Evolutionary conservation across 2,888 invertebrate species (phyloP), one percentile per base, ranked within the genome.

Genomic region (Euzophera pinguis): DNA sequence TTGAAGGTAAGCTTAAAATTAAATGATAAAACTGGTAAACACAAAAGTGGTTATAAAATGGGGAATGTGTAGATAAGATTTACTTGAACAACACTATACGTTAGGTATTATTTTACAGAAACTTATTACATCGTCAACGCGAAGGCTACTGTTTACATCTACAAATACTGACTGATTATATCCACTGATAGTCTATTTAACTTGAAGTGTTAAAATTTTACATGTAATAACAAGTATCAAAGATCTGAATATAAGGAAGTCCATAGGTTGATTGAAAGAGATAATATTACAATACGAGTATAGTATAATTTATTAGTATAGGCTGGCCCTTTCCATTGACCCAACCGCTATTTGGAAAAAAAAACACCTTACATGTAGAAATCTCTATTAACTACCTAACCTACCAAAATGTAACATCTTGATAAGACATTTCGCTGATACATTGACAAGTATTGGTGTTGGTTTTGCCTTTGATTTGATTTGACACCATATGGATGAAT

Each of bases 171-270:
- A 53, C 41, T 53, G 55, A 52, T 57, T 58, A 54, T 22, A 62
- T 64, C 60, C 45, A 56, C 55, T 57, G 52, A 54, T 63, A 63
- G 55, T 62, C 64, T 73, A 73, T 69, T n/a, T 69, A 73, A 78
- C 69, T 67, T 73, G 72, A 71, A 79, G 70, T 68, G 73, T 80
- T 84, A 85, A 84, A 83, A 83, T 87, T 81, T 81, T 73, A 82
- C 77, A 84, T 72, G 66, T 73, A 80, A 82, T 78, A 84, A 84
- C 83, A 83, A 78, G 66, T 67, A 73, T 73, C 74, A 77, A 71
- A 69, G 71, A 73, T 71, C 64, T 57, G 56, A 53, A 57, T 62
- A 62, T 61, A 64, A 69, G 71, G 57, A 70, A 73, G 69, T 71
- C 70, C 69, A 69, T 64, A 69, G 64, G 59, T 58, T 47, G 45